Evolutionary conservation across 2,113 vertebrate genomes (phyloP), one percentile per base, ranked within the genome.

Genomic region (Petromus typicus): DNA sequence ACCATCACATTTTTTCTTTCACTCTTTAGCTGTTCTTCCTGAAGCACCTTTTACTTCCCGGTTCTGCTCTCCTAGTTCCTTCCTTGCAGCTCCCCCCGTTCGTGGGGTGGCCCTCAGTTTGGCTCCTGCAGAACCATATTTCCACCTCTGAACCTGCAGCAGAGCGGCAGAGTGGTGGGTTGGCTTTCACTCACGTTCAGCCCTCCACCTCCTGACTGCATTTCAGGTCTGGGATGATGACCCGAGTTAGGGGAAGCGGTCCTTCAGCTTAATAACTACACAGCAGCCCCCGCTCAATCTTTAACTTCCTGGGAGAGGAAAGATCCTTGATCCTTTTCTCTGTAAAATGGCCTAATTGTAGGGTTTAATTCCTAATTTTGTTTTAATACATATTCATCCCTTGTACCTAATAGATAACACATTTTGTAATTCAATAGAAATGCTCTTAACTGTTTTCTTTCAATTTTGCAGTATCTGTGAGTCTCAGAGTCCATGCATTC

Each of bases 401-500:
- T 85, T 40, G 23, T 48, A 85, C 84, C 87, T 76, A 75, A 69
- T 22, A 78, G 86, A 86, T 89, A 61, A 83, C 67, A 67, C 90
- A 85, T 86, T 91, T 10, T 57, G 10, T 34, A 79, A 30, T 67
- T 30, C 45, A 86, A 43, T 87, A 51, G 45, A 94, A 97, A 86
- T 17, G 12, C 7, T 48, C 86, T 92, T 94, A 76, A 71, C 75
- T 71, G n/a, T 25, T 92, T 71, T 48, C 84, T 89, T 93, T n/a
- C 7, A 23, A 71, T 81, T 90, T 84, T 95, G 86, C 37, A 83
- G 48, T 20, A 94, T n/a, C 45, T 89, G 20, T 37, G 12, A 88
- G 59, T 69, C 95, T 54, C 75, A 71, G 56, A 86, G 95, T 92
- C 89, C 45, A 48, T 71, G 86, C 85, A 89, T 89, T 83, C 57